phyloP scores from a whole-genome alignment of 2,113 vertebrate species.

The Empidonax traillii region DNA sequence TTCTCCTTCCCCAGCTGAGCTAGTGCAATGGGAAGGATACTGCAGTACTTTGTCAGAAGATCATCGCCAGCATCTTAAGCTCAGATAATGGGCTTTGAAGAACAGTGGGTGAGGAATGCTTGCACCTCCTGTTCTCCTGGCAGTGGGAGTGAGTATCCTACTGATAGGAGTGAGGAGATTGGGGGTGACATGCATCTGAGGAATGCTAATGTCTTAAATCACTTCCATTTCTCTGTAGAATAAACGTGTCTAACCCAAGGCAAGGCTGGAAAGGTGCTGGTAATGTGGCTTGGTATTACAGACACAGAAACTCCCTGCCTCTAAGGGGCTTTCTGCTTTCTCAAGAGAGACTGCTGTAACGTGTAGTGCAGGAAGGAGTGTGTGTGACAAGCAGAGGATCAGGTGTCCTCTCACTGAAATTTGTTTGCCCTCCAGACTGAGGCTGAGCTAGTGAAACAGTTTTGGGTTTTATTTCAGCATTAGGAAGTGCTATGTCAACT shows the following conservation, averaged over 20 bases:
- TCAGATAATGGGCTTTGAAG: background rate
- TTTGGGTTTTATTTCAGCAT: background rate
- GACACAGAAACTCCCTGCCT: background rate
- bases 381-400: background rate
- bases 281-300: background rate
- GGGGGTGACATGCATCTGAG: background rate
- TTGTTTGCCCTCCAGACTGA: background rate
- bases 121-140: background rate
- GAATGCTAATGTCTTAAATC: slow-evolving; percentile 10
- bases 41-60: background rate
- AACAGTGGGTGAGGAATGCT: background rate
- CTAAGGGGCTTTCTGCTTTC: background rate
- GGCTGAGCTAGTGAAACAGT: background rate
- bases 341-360: background rate
- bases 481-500: background rate
- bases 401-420: background rate
- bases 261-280: background rate
- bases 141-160: background rate
- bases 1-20: background rate
- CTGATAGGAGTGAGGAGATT: background rate
- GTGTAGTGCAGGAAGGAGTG: background rate
- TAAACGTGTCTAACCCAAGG: background rate
- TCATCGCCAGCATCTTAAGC: background rate
- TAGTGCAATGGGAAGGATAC: background rate
- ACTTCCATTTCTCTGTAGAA: background rate